These are phyloP conservation scores for Falco biarmicus DNA, from an alignment of 2,797 vertebrate genomes.

Conservation along the genomic window DNA sequence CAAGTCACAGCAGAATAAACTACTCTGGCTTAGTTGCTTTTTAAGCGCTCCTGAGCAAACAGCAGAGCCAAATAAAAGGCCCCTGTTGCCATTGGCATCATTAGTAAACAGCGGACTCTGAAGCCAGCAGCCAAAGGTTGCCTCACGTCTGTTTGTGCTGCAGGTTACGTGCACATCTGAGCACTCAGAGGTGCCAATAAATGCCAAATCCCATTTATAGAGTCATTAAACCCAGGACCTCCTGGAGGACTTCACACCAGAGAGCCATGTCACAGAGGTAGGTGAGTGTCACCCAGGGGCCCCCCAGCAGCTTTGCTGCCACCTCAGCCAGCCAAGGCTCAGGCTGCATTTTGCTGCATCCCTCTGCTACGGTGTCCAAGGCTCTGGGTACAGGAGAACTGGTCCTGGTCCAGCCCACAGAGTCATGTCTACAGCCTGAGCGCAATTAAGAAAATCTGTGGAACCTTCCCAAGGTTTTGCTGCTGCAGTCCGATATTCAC, in stretches of 20 bases:
- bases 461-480: neutral
- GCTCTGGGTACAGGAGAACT: rapidly evolving
- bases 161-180: neutral
- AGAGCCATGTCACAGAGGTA: rapidly evolving
- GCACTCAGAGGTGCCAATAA: neutral
- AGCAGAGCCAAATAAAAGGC: neutral
- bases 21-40: neutral
- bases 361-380: rapidly evolving
- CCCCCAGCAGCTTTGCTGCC: neutral
- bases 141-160: neutral
- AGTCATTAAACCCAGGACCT: neutral
- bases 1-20: neutral
- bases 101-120: neutral
- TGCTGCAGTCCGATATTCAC: neutral
- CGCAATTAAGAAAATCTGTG: too few species aligned
- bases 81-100: neutral
- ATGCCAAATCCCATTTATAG: neutral
- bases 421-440: neutral
- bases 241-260: neutral
- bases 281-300: neutral
- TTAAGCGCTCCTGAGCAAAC: neutral
- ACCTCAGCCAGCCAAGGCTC: neutral
- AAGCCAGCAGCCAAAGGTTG: neutral
- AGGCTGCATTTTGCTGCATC: too few species aligned
- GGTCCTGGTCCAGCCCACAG: too few species aligned